Evolutionary conservation across 2,888 invertebrate species (phyloP), one percentile per base, ranked within the genome.

Genomic region (Miltochrista miniata): DNA sequence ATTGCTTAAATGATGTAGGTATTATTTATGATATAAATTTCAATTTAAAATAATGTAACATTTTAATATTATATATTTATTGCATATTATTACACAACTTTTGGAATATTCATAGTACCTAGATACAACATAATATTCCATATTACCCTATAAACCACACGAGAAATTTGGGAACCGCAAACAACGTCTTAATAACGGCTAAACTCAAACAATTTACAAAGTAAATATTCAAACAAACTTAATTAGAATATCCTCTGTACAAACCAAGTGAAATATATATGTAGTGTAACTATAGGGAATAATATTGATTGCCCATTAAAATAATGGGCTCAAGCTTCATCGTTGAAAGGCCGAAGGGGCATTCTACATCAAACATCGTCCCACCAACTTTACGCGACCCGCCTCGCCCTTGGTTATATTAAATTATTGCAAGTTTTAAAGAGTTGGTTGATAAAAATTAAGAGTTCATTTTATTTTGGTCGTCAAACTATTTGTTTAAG

Each of bases 211-310:
- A 87, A 85, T 89, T 82, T 83, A 79, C 81, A 79, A 81, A 82
- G 83, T 81, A 85, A 89, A 90, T 84, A 87, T 83, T 82, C 79
- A 81, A 85, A 86, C 83, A 81, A 83, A 87, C 83, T 85, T 86
- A 87, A 88, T 87, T 85, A 86, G 78, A 81, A 75, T 76, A 82
- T 82, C 75, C 80, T 79, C 64, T 54, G 67, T 67, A 66, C 68
- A 76, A 68, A 70, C 68, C 51, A 63, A 42, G 74, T 83, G 82
- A 85, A 85, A 83, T 85, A 85, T n/a, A n/a, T 83, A 85, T 83
- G 78, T 79, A 79, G 79, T 79, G 72, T 81, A 79, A 81, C 78
- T 79, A 81, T 73, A 77, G 76, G 77, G 81, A 76, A 82, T 81
- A 73, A 24, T 87, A 87, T 89, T 85, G 88, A 89, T 85, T 81